Conservation (phyloP, 2,113 vertebrate genomes). For the Tragelaphus buxtoni region DNA sequence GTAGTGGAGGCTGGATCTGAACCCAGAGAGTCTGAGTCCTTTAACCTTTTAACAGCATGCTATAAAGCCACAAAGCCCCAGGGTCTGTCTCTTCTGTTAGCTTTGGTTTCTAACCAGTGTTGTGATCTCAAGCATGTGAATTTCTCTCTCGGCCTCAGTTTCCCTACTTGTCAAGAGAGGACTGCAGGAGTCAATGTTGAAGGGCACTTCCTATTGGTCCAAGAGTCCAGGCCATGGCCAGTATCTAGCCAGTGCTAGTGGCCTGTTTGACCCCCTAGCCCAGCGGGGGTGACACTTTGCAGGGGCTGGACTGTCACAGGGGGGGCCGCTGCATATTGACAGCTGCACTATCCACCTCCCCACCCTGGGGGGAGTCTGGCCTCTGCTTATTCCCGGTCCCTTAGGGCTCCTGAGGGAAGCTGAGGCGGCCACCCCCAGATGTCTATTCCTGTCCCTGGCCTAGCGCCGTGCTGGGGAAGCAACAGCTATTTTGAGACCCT, state of each 20-base stretch:
- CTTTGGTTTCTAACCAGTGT: background rate
- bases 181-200: background rate
- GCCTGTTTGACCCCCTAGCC: background rate
- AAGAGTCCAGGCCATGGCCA: background rate
- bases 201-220: background rate
- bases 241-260: background rate
- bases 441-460: slow-evolving; percentile 74
- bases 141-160: background rate
- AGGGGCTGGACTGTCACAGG: background rate
- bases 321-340: background rate
- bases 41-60: background rate
- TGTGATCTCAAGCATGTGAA: background rate
- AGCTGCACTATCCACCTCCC: background rate
- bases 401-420: slow-evolving; percentile 59
- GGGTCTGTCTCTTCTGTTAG: background rate
- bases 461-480: slow-evolving; percentile 70
- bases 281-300: background rate
- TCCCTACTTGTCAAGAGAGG: background rate
- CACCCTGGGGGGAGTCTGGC: background rate
- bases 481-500: slow-evolving; percentile 73
- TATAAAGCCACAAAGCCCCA: background rate
- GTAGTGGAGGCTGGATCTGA: background rate
- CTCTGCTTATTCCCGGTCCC: slow-evolving; percentile 35
- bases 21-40: background rate
- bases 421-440: slow-evolving; percentile 73